phyloP scores from a whole-genome alignment of 2,113 vertebrate species.

The Pelobates fuscus region DNA sequence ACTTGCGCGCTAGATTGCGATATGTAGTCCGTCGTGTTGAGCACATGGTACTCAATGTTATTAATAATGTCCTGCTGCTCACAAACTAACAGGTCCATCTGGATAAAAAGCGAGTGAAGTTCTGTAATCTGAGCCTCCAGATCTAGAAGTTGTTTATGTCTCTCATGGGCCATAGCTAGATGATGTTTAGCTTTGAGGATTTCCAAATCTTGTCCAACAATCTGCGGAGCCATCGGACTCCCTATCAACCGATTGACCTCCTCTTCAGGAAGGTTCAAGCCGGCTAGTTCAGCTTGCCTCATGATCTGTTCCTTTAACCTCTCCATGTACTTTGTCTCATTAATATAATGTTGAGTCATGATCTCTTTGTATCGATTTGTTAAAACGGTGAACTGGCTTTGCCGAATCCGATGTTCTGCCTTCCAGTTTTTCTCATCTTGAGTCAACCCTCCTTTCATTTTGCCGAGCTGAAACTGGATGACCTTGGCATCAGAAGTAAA shows the following conservation, averaged over 20 bases:
- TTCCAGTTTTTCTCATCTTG: conserved; percentile 14
- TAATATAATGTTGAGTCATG: conserved; percentile 56
- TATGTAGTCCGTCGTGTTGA: conserved; percentile 58
- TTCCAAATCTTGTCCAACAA: conserved; percentile 62
- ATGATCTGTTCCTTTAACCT: conserved; percentile 62
- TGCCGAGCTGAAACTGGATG: conserved; percentile 55
- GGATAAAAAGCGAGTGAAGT: conserved; percentile 62
- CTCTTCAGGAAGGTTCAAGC: conserved; percentile 54
- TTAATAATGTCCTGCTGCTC: conserved; percentile 61
- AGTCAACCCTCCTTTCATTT: conserved; percentile 41
- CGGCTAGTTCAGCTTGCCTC: conserved; percentile 61
- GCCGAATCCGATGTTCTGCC: conserved; percentile 53
- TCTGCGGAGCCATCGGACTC: conserved; percentile 46
- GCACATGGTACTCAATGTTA: conserved; percentile 64
- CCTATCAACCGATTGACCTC: conserved; percentile 57
- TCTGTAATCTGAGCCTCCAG: conserved; percentile 64
- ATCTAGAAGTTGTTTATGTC: conserved; percentile 62
- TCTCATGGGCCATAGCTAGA: conserved; percentile 55
- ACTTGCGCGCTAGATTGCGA: conserved; percentile 52
- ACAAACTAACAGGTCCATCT: conserved; percentile 58
- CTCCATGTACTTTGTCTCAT: conserved; percentile 59
- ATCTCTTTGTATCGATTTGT: conserved; percentile 49
- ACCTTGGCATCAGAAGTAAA: conserved; percentile 52
- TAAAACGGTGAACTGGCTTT: conserved; percentile 60
- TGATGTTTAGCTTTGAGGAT: conserved; percentile 54